Evolutionary conservation across 2,888 invertebrate species (phyloP), one percentile per base, ranked within the genome.

Genomic region (Drosophila merina): DNA sequence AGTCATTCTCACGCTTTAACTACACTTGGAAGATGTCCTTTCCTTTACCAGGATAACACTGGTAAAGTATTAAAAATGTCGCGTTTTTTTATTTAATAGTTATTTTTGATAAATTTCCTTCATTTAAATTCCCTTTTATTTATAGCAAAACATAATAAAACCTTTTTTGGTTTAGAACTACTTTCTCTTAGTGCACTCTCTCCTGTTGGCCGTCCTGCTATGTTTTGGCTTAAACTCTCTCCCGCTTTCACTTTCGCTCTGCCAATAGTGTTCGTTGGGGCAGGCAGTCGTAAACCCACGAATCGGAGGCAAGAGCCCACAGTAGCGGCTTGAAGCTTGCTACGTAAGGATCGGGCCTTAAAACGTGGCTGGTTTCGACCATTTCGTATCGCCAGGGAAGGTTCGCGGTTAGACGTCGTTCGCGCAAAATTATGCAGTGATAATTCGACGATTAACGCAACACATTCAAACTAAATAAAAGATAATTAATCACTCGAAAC

Each of bases 271-370:
- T 28, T 30, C 6, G 25, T 14, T n/a, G 10, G 50, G 33, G 20
- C 31, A 25, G 68, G 71, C 64, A 71, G 67, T 63, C 54, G 71
- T 76, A 50, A 60, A 63, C 52, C 42, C 45, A 49, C 51, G 45
- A 59, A 28, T 57, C 55, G 45, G 51, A 55, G 42, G 62, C 44
- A 25, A 62, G 63, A 38, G 57, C 42, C 69, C 56, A 74, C 78
- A 89, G 89, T 89, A 79, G 87, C 79, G 76, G 71, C 74, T 68
- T 66, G 74, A 71, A 80, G 83, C 83, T 88, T 77, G 77, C 75
- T 72, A 81, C 77, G 86, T 74, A 78, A 86, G 88, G 89, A 88
- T 82, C 79, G 40, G 9, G 40, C 40, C 40, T 14, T 8, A 20
- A 20, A 51, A 72, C 36, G 40, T 42, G 40, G 9, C 14, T 20